Evolutionary conservation across 2,113 vertebrate species (phyloP), one percentile per base, ranked within the genome.

Genomic region (Plecotus auritus): DNA sequence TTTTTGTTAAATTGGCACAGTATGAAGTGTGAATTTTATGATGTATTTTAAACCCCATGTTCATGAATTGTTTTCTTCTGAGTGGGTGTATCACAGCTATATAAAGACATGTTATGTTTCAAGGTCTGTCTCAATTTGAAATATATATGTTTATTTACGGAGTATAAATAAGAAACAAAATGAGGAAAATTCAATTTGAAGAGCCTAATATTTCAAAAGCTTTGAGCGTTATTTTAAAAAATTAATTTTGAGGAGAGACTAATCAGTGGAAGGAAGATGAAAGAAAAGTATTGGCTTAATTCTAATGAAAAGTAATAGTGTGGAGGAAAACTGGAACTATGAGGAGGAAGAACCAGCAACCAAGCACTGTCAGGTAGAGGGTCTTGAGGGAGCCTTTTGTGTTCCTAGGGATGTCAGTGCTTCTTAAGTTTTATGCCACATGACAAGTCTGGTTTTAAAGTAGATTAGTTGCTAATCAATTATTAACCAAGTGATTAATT

Each of bases 101-200:
- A 98, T 98, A 98, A 98, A 98, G 97, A 96, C 72, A 97, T 83
- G 96, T 98, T 98, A 98, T 98, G 98, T 98, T 98, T 98, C 98
- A 97, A 97, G 97, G 95, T 98, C 98, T 98, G 98, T 98, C 97
- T 98, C 97, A 97, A 84, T 94, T 97, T 98, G 95, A 97, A 98
- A 98, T 96, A 96, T 56, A 92, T 97, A 56, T 95, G 96, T 96
- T 92, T 98, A 96, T 98, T 97, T 98, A 96, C 42, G 80, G 72
- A 93, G 73, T 97, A 98, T 96, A 98, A 98, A 98, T 93, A 98
- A 96, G 93, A 82, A 97, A 97, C 90, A 98, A 96, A 98, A 97
- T 97, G 84, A 97, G 92, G 82, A 97, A 96, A 94, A 97, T 94
- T 97, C 94, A 80, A 37, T 90, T 97, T 97, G 90, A 96, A 98